These are phyloP conservation scores for rat (Rattus norvegicus) DNA, from an alignment of 2,113 vertebrate genomes.

Conservation along the genomic window DNA sequence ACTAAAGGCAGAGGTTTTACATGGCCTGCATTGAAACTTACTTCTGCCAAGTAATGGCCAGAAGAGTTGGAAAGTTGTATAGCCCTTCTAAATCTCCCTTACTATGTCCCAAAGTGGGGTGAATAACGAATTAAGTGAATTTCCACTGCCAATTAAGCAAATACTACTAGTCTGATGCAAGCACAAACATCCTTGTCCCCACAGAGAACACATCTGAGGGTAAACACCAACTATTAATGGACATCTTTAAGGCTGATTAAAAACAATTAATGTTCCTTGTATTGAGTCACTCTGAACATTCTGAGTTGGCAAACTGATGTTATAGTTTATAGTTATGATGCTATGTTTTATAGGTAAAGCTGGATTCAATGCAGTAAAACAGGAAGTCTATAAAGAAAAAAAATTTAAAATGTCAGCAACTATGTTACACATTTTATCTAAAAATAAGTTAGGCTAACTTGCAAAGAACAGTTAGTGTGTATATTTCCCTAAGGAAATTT, in stretches of 20 bases:
- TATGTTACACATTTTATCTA: not conserved
- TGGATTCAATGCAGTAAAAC: not conserved
- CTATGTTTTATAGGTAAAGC: not conserved
- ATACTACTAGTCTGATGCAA: too few species aligned
- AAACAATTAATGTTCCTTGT: not conserved
- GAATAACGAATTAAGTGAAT: not conserved
- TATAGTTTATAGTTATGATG: too few species aligned
- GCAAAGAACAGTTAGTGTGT: not conserved
- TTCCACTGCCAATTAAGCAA: not conserved
- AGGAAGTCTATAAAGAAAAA: not conserved
- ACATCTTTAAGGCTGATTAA: not conserved
- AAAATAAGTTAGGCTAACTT: not conserved
- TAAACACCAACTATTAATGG: not conserved
- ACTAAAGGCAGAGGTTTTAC: not conserved
- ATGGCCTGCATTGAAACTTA: not conserved
- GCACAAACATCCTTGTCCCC: not conserved
- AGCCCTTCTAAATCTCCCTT: not conserved
- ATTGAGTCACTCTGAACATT: not conserved
- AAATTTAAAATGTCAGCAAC: not conserved
- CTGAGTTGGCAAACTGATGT: not conserved
- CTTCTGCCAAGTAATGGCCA: not conserved
- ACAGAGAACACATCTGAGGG: not conserved
- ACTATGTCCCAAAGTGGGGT: not conserved
- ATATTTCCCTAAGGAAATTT: not conserved
- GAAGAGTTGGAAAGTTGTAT: not conserved